Evolutionary conservation across 1,140 invertebrate species (phyloP).

Genomic region (Heliothis virescens): DNA sequence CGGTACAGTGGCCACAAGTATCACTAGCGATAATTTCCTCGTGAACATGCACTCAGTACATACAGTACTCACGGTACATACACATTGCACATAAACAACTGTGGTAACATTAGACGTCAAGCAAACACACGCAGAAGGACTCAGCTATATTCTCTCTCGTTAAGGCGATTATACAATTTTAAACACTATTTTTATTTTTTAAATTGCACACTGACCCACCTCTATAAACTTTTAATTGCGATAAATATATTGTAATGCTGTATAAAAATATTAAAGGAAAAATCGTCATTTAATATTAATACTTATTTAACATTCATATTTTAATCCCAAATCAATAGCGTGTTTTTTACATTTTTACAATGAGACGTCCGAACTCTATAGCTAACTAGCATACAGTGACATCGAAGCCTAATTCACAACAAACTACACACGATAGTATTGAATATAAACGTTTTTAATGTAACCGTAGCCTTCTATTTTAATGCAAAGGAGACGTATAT

Average conservation of each 20-base stretch:
- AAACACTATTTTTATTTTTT: slow-evolving; percentile 73
- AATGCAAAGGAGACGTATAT: slow-evolving; percentile 82
- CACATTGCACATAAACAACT: slow-evolving; percentile 65
- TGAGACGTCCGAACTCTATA: slow-evolving; percentile 80
- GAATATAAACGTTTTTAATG: slow-evolving; percentile 81
- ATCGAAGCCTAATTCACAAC: slow-evolving; percentile 84
- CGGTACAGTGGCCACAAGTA: slow-evolving; percentile 43
- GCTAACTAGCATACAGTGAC: slow-evolving; percentile 82
- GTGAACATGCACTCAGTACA: slow-evolving; percentile 57
- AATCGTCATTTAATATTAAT: slow-evolving; percentile 82
- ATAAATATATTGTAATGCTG: slow-evolving; percentile 84
- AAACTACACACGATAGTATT: slow-evolving; percentile 84
- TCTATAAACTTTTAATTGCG: slow-evolving; percentile 86
- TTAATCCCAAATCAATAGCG: slow-evolving; percentile 80
- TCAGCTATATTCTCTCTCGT: slow-evolving; percentile 84
- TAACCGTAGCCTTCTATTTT: slow-evolving; percentile 81
- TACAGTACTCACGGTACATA: slow-evolving; percentile 51
- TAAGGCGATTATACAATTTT: slow-evolving; percentile 85
- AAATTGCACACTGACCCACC: slow-evolving; percentile 84
- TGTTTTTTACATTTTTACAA: slow-evolving; percentile 86
- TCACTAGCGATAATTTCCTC: slow-evolving; percentile 64
- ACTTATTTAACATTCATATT: slow-evolving; percentile 82
- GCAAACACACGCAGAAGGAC: slow-evolving; percentile 79
- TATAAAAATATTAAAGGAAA: slow-evolving; percentile 86
- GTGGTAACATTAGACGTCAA: slow-evolving; percentile 70